phyloP scores from a whole-genome alignment of 2,888 invertebrate genomes.

The Bellardia bayeri region DNA sequence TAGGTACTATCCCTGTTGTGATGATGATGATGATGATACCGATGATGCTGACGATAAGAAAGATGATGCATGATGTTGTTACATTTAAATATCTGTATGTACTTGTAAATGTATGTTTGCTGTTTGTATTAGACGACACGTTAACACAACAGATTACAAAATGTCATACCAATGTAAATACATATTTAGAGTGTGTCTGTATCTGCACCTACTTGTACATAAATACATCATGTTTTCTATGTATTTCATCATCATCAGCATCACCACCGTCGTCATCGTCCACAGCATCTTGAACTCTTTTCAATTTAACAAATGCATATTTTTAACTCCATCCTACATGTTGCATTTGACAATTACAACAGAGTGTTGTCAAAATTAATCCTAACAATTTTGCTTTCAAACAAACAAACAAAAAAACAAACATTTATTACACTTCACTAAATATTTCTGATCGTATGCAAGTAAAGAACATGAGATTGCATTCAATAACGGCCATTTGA shows the following conservation, averaged over 20 bases:
- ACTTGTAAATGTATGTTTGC: conserved; percentile 35
- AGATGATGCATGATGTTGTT: conserved; percentile 45
- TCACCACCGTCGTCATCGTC: conserved; percentile 7
- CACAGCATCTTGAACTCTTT: conserved; percentile 44
- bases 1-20: neutral
- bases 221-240: conserved; percentile 38
- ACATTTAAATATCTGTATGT: conserved; percentile 45
- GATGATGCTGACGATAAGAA: conserved; percentile 51
- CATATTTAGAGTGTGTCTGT: conserved; percentile 42
- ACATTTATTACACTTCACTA: conserved; percentile 28
- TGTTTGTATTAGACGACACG: conserved; percentile 55
- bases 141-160: conserved; percentile 62
- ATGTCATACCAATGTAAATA: conserved; percentile 65
- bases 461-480: conserved; percentile 28
- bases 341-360: conserved; percentile 64
- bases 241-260: conserved; percentile 19
- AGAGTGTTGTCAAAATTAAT: conserved; percentile 70
- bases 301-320: conserved; percentile 36
- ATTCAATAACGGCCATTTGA: conserved; percentile 41
- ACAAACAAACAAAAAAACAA: neutral
- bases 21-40: conserved; percentile 19
- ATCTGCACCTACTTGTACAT: conserved; percentile 57
- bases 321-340: conserved; percentile 64
- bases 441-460: conserved; percentile 34
- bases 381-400: conserved; percentile 50